Percentiles rank a stretch among this genome's conserved stretches.
Conservation (phyloP, 35 echinoderm and acorn worm species). For the Ophioderma brevispina region DNA sequence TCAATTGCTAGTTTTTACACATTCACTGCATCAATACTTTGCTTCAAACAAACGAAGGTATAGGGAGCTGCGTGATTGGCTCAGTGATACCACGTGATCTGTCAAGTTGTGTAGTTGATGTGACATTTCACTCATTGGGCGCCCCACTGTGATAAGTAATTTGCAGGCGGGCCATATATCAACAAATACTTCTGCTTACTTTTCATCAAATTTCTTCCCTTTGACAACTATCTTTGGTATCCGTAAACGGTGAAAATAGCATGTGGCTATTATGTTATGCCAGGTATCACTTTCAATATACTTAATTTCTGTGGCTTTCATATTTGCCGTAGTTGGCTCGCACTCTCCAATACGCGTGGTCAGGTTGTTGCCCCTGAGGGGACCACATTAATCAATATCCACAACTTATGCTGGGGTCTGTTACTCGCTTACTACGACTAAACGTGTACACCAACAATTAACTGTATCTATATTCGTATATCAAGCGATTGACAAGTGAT, state of each 20-base stretch:
- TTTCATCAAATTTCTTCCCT: conserved; percentile 28
- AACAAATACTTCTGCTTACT: conserved; percentile 67
- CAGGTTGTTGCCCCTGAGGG: neutral
- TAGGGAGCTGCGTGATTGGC: neutral
- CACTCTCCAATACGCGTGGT: neutral
- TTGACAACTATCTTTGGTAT: conserved; percentile 42
- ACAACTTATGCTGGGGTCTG: conserved; percentile 51
- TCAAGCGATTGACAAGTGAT: too few relatives aligned
- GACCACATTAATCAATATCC: conserved; percentile 27
- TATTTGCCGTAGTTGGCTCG: neutral
- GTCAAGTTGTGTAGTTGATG: conserved; percentile 2
- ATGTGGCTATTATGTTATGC: neutral
- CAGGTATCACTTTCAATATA: neutral
- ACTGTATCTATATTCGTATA: neutral
- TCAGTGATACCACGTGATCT: neutral
- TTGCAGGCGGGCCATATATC: conserved; percentile 84
- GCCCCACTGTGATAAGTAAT: conserved; percentile 77
- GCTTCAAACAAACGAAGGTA: too few relatives aligned
- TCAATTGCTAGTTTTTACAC: too few relatives aligned
- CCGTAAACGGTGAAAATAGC: conserved; percentile 13
- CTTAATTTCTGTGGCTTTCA: neutral
- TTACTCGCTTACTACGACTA: conserved; percentile 21
- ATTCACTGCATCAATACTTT: too few relatives aligned
- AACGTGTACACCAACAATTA: conserved; percentile 53
- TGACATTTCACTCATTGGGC: conserved; percentile 18